Base-by-base conservation (phyloP, 2,888 invertebrate genomes). In the Adelognathus sp. region DNA sequence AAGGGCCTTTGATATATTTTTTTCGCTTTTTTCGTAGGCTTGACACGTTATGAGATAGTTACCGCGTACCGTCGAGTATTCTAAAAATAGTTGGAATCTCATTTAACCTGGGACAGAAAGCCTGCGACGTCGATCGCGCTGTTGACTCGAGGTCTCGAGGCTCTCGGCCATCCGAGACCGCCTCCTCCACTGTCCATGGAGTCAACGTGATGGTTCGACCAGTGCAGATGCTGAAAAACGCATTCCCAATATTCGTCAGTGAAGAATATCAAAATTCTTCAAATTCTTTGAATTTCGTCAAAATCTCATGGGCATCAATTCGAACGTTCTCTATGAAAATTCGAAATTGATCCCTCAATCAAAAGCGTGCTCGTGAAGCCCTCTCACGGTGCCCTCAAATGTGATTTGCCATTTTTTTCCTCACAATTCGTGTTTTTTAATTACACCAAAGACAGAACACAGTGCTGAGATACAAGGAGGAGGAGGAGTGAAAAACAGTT, bases 81-180 rank as follows among this genome's bases (percentile, higher is more conserved):
- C 18, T 50, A 31, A 27, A 14, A 5, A 4, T 24, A 3, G 14
- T 64, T 29, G 0, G 7, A 18, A 31, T 31, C 21, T 21, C 16
- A 36, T 36, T 66, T 70, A 56, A 90, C 91, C 89, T 96, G 94
- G 79, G 96, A 95, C 87, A 96, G 95, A 88, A 96, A 96, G 78
- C 89, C 90, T 72, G 90, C 90, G 78, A 96, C 95, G 91, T 96
- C 97, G 87, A 97, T 96, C 84, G 97, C 97, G 77, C 97, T 97
- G 91, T 97, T 97, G 89, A 97, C 96, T 71, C 97, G 94, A 80
- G 96, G 96, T 81, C 97, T 93, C 83, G 93, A 93, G 86, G 94
- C 93, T 76, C 93, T 93, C 63, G 94, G 92, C 87, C 94, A 92
- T 54, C 93, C 90, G 90, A 92, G 66, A 92, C 93, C 90, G 93